Evolutionary conservation across 2,113 vertebrate species (phyloP).

Genomic region (Riparia riparia): DNA sequence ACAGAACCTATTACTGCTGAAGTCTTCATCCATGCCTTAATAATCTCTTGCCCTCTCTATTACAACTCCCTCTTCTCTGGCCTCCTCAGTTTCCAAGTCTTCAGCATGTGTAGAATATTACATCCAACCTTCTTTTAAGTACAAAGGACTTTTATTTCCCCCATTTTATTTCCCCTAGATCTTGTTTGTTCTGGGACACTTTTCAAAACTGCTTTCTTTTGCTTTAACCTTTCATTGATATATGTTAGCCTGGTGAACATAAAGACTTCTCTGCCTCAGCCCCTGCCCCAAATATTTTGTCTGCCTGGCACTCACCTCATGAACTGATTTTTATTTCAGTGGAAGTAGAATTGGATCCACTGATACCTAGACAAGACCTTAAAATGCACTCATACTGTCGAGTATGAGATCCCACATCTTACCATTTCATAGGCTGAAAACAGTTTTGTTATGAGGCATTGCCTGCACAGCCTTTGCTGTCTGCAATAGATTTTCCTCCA

Average conservation of each 20-base stretch:
- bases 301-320: neutral
- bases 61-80: constrained; percentile 42
- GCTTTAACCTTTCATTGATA: constrained; percentile 17
- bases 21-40: constrained; percentile 65
- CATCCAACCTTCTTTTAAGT: constrained; percentile 36
- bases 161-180: constrained; percentile 49
- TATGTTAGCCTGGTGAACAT: neutral
- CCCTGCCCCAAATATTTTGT: neutral
- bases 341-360: neutral
- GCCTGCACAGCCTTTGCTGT: neutral
- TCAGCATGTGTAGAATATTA: constrained; percentile 30
- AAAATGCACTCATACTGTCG: neutral
- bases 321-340: neutral
- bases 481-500: neutral
- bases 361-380: neutral
- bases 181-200: constrained; percentile 15
- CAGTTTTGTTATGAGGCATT: neutral
- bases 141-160: constrained; percentile 27
- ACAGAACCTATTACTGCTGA: constrained; percentile 63
- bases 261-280: neutral
- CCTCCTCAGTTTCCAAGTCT: constrained; percentile 44
- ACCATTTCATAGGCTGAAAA: neutral
- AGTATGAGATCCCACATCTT: neutral
- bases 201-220: constrained; percentile 20
- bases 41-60: constrained; percentile 57